phyloP scores from a whole-genome alignment of 2,888 invertebrate genomes.

The Andricus quercusramuli region DNA sequence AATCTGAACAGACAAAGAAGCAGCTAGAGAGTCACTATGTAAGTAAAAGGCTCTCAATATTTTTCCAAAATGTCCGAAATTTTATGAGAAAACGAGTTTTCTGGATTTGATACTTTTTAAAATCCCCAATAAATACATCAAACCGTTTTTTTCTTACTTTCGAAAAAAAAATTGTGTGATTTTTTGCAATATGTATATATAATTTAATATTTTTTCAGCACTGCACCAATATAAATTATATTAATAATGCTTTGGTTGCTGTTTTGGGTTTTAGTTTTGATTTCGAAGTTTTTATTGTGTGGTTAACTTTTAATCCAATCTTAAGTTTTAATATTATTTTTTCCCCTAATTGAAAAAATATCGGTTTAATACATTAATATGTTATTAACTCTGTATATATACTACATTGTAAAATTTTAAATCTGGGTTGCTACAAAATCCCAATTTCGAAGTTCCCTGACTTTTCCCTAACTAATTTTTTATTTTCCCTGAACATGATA shows the following conservation, averaged over 20 bases:
- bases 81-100: constrained; percentile 10
- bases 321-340: background rate
- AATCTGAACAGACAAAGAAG: constrained; percentile 43
- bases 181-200: too few relatives aligned
- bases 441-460: too few relatives aligned
- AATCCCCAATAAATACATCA: background rate
- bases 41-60: constrained; percentile 70
- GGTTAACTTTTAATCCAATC: background rate
- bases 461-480: too few relatives aligned
- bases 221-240: background rate
- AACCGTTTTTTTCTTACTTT: background rate
- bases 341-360: background rate
- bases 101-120: too few relatives aligned
- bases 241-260: background rate
- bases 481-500: too few relatives aligned
- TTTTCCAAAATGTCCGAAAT: constrained; percentile 49
- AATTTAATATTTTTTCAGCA: too few relatives aligned
- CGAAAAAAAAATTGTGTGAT: background rate
- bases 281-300: background rate
- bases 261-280: background rate
- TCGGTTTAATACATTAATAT: background rate
- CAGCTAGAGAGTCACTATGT: constrained; percentile 67
- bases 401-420: background rate
- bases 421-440: too few relatives aligned
- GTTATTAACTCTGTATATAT: background rate